Base-by-base conservation (phyloP, 1,140 invertebrate species). In the Zaprionus lachaisei region DNA sequence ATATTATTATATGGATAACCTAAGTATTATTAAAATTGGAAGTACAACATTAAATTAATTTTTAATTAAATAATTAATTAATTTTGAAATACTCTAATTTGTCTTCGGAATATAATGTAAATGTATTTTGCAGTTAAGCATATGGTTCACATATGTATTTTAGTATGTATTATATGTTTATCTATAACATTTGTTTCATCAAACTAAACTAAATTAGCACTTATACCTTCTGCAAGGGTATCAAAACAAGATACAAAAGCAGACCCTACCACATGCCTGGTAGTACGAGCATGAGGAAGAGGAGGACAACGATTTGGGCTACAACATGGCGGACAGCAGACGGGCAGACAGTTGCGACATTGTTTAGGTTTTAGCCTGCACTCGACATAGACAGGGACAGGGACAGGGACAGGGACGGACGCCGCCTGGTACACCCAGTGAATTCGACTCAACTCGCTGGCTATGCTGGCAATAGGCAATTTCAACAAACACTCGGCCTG, bases 301-400 rank as follows among this genome's bases (percentile, higher is more conserved):
- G 22, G 22, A 9, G 47, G 20, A 44, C 12, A n/a, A 41, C n/a
- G 34, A 62, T 60, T 17, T 67, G 41, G 54, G 56, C 37, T 66
- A 49, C 9, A 28, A 37, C 31, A 28, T 4, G 24, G 20, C 5
- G 20, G 15, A 58, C 26, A 28, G 22, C 41, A 54, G 31, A 51
- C 63, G 26, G 54, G 60, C 66, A 66, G 66, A 72, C 72, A 78
- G 72, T 75, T 79, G 56, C 31, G 68, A 85, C 82, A 87, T 89
- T 87, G 82, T 87, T 87, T 87, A 62, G 80, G 83, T 87, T 87
- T 87, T 89, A 87, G 83, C 70, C 80, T 44, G 68, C 80, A 86
- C 83, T 86, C 80, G 83, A 86, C 66, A 55, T 64, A 54, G 67
- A 80, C 73, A 78, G 20, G 76, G 41, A 47, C 41, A 31, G 31